Evolutionary conservation across 1,140 invertebrate species (phyloP).

Genomic region (Samia ricini): DNA sequence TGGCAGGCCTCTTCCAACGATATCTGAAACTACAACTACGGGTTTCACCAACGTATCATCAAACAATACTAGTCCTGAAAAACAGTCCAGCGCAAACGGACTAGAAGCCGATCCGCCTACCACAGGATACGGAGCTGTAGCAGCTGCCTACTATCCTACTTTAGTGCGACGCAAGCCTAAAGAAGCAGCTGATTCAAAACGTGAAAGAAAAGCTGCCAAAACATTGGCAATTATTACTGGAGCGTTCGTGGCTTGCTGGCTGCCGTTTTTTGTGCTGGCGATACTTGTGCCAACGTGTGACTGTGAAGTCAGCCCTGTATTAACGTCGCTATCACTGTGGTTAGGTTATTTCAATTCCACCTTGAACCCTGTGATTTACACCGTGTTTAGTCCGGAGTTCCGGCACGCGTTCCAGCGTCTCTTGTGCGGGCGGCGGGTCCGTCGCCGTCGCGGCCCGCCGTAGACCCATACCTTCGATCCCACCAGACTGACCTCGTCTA

Average conservation of each 20-base stretch:
- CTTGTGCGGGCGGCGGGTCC: constrained; percentile 81
- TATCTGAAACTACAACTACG: constrained; percentile 80
- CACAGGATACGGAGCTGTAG: constrained; percentile 77
- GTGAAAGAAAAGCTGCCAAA: constrained; percentile 94
- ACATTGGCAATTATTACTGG: constrained; percentile 95
- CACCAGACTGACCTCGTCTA: constrained; percentile 66
- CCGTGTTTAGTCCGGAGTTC: constrained; percentile 93
- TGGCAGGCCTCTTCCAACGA: constrained; percentile 83
- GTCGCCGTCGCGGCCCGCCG: constrained; percentile 67
- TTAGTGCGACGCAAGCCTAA: constrained; percentile 79
- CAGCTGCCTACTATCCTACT: constrained; percentile 70
- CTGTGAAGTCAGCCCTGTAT: constrained; percentile 77
- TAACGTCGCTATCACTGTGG: constrained; percentile 87
- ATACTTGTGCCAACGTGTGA: constrained; percentile 88
- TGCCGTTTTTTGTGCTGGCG: constrained; percentile 93
- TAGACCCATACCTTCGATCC: constrained; percentile 38
- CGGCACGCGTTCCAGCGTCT: constrained; percentile 91
- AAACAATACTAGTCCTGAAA: constrained; percentile 84
- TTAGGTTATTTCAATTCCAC: constrained; percentile 93
- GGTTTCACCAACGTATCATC: constrained; percentile 85
- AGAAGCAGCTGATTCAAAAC: constrained; percentile 86
- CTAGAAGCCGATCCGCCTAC: constrained; percentile 82
- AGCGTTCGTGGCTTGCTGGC: constrained; percentile 93
- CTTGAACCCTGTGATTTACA: constrained; percentile 93
- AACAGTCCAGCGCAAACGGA: constrained; percentile 83